Evolutionary conservation across 2,797 vertebrate species (phyloP).

Genomic region (Oryzias sinensis): DNA sequence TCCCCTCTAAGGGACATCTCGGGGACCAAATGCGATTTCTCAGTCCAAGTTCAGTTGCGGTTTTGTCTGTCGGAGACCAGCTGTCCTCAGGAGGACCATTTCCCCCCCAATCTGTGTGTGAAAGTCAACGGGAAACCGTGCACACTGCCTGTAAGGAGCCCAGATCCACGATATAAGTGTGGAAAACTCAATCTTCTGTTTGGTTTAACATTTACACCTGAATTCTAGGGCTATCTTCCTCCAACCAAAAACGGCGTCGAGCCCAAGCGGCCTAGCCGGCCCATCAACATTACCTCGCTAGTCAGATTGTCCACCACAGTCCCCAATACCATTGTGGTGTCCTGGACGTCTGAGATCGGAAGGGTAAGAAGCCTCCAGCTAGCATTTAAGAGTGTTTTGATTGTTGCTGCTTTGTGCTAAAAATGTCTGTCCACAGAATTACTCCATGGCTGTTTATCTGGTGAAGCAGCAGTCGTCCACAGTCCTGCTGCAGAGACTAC

Average conservation of each 20-base stretch:
- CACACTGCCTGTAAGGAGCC: conserved; percentile 91
- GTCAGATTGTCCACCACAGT: conserved; percentile 95
- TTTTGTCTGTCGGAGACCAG: conserved; percentile 99
- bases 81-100: conserved; percentile 99
- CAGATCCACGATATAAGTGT: background rate
- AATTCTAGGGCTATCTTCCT: conserved; percentile 92
- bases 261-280: conserved; percentile 98
- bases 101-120: conserved; percentile 96
- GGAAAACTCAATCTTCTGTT: no score
- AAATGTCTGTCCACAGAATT: conserved; percentile 81
- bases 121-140: conserved; percentile 99
- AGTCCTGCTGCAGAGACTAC: conserved; percentile 92
- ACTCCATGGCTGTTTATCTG: conserved; percentile 97
- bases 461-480: conserved; percentile 97
- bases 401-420: no score
- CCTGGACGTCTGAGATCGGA: conserved; percentile 97
- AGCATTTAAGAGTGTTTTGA: no score
- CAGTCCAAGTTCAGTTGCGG: conserved; percentile 98
- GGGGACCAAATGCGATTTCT: conserved; percentile 99
- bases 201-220: background rate
- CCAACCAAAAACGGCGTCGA: conserved; percentile 99
- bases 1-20: conserved; percentile 91
- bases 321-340: conserved; percentile 97
- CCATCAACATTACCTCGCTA: conserved; percentile 99
- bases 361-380: conserved; percentile 78